Percentiles rank a stretch among this genome's conserved stretches.
Conservation (phyloP, 2,888 invertebrate genomes). For the Ecliptopera silaceata region DNA sequence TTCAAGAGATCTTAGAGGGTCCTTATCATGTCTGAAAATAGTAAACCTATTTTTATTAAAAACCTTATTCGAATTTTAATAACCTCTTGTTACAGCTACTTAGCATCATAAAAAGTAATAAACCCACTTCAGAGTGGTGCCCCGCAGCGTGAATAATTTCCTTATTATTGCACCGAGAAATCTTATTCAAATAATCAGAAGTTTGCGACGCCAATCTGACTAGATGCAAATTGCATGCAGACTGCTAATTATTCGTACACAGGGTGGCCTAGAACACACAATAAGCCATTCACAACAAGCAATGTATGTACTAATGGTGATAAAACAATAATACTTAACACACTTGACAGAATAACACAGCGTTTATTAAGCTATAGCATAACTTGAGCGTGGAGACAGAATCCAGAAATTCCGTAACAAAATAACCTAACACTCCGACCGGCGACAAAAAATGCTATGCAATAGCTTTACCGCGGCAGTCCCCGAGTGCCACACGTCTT, state of each 20-base stretch:
- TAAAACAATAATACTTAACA: too few species aligned
- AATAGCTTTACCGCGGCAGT: too few species aligned
- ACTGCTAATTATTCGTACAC: slow-evolving; percentile 60
- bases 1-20: background rate
- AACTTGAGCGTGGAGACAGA: too few species aligned
- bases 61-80: background rate
- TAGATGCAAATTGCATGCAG: slow-evolving; percentile 72
- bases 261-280: background rate
- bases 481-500: too few species aligned
- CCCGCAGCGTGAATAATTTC: slow-evolving; percentile 61
- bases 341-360: too few species aligned
- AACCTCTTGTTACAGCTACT: background rate
- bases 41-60: background rate
- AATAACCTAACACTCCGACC: too few species aligned
- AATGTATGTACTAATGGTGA: too few species aligned
- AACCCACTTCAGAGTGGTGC: slow-evolving; percentile 33
- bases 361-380: too few species aligned
- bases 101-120: background rate
- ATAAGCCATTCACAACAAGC: background rate
- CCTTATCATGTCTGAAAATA: background rate
- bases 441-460: too few species aligned
- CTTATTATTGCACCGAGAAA: slow-evolving; percentile 65
- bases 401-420: too few species aligned
- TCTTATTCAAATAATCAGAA: slow-evolving; percentile 75
- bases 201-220: slow-evolving; percentile 66